These are phyloP conservation scores for Dendroctonus ponderosae DNA, from an alignment of 1,140 invertebrate species.

Conservation along the genomic window DNA sequence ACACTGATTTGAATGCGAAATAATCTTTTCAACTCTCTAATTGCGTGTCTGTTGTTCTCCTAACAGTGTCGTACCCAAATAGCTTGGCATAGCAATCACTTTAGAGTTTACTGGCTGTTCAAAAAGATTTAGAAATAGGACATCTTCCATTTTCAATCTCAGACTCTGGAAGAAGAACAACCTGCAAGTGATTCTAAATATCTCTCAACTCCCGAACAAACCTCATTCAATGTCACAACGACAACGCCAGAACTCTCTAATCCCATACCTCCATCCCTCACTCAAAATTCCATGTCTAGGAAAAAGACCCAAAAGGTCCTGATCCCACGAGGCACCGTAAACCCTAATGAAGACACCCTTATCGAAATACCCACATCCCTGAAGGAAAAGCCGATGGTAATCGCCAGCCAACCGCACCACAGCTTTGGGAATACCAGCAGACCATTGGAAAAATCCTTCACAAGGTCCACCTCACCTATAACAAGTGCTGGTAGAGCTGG, in stretches of 20 bases:
- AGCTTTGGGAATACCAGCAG: not conserved
- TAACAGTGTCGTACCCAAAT: too few relatives aligned
- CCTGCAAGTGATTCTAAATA: too few relatives aligned
- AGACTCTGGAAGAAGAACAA: too few relatives aligned
- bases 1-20: too few relatives aligned
- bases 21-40: too few relatives aligned
- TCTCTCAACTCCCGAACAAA: not conserved
- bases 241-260: slow-evolving; percentile 8
- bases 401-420: slow-evolving; percentile 8
- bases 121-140: too few relatives aligned
- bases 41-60: too few relatives aligned
- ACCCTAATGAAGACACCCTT: slow-evolving; percentile 22
- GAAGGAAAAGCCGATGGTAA: slow-evolving; percentile 13
- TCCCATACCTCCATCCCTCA: not conserved
- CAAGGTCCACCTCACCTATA: not conserved
- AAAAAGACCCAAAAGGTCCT: slow-evolving; percentile 27
- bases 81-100: too few relatives aligned
- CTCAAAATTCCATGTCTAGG: slow-evolving; percentile 16
- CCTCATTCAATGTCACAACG: not conserved
- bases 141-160: too few relatives aligned
- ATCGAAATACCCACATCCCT: slow-evolving; percentile 21
- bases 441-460: not conserved
- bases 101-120: too few relatives aligned
- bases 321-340: slow-evolving; percentile 21
- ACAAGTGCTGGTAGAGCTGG: not conserved